Evolutionary conservation across 2,113 vertebrate species (phyloP).

Genomic region (Gnathonemus echidnorhynchus): DNA sequence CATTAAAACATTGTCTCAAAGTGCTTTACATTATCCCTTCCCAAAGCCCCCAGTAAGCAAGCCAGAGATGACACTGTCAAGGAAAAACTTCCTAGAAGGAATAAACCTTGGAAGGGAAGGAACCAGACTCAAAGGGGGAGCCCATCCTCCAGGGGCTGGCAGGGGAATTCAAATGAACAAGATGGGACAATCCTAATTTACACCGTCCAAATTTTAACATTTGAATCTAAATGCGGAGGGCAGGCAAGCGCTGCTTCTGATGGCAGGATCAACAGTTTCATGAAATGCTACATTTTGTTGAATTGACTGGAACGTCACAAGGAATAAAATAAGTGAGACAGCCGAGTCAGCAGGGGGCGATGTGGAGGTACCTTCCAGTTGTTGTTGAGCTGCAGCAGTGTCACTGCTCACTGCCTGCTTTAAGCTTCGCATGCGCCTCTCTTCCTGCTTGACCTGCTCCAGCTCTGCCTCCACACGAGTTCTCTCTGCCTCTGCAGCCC

Average conservation of each 20-base stretch:
- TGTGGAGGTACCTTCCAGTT: constrained; percentile 51
- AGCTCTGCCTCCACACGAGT: constrained; percentile 46
- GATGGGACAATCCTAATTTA: not conserved
- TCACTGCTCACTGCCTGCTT: constrained; percentile 48
- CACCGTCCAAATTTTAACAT: not conserved
- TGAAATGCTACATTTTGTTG: not conserved
- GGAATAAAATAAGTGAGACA: not conserved
- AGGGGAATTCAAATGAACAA: not conserved
- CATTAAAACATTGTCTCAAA: not conserved
- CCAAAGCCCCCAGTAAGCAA: not conserved
- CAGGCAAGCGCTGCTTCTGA: not conserved
- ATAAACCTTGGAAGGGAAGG: no score
- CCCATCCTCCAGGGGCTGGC: not conserved
- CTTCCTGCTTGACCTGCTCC: constrained; percentile 51
- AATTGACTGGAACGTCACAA: not conserved
- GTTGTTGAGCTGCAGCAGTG: constrained; percentile 33
- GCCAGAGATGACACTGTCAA: not conserved
- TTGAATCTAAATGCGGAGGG: not conserved
- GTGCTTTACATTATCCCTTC: no score
- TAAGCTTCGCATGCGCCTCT: constrained; percentile 44
- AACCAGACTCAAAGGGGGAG: not conserved
- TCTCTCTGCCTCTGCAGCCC: constrained; percentile 33
- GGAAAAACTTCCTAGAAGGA: not conserved
- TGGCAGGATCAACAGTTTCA: not conserved
- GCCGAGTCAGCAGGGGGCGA: not conserved